phyloP scores from a whole-genome alignment of 2,797 vertebrate genomes.

The Carapus acus region DNA sequence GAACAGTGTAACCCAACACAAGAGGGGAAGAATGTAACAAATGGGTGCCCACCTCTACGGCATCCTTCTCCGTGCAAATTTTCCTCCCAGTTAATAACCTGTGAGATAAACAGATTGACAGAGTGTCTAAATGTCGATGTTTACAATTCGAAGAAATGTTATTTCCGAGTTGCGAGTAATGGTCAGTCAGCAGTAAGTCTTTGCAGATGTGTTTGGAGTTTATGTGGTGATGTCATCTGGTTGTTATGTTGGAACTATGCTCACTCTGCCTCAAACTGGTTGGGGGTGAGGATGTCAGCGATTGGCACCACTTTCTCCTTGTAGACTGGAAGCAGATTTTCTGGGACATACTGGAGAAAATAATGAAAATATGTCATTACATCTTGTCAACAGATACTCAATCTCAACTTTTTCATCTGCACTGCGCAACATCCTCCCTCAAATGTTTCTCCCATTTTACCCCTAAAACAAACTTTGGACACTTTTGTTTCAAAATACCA shows the following conservation, averaged over 20 bases:
- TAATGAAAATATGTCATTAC: neutral
- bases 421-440: too few relatives aligned
- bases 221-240: neutral
- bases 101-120: conserved; percentile 22
- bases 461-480: too few relatives aligned
- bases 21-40: conserved; percentile 1
- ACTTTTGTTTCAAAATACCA: too few relatives aligned
- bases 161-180: too few relatives aligned
- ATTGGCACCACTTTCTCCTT: conserved; percentile 87
- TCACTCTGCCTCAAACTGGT: conserved; percentile 98
- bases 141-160: too few relatives aligned
- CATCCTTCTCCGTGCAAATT: conserved; percentile 84
- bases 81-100: conserved; percentile 88
- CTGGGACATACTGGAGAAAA: conserved; percentile 84
- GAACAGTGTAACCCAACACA: neutral
- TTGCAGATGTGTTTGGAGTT: too few relatives aligned
- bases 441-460: too few relatives aligned
- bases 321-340: conserved; percentile 88
- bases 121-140: neutral
- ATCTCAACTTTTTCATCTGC: too few relatives aligned
- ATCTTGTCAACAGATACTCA: too few relatives aligned
- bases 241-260: conserved; percentile 50
- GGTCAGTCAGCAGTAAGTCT: too few relatives aligned
- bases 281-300: conserved; percentile 93
- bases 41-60: conserved; percentile 73